Base-by-base conservation (phyloP, 1,140 invertebrate species). In the Lineus longissimus region DNA sequence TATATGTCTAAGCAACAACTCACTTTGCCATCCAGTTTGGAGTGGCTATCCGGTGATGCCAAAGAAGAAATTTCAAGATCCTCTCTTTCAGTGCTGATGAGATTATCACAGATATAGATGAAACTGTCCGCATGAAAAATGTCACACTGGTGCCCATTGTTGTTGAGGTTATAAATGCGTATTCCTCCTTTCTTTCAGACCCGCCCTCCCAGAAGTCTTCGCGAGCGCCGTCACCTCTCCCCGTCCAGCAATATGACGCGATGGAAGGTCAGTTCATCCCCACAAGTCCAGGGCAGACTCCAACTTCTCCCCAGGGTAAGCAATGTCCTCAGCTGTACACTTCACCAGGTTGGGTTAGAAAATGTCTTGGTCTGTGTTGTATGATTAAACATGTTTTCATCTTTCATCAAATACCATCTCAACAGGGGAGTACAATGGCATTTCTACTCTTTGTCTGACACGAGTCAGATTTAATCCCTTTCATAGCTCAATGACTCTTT, bases 221-320 rank as follows among this genome's bases (percentile, higher is more conserved):
- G 2, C 66, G 81, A 56, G 79, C 73, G 15, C 76, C 79, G 22
- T 82, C 82, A 51, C 81, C 82, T 40, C 66, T 81, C 27, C 70
- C 76, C 45, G 73, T 63, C 41, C 74, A 73, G 51, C 73, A 73
- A 11, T 76, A 77, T 71, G 82, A 83, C 75, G 77, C 76, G 19
- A 69, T 83, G 67, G 82, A 83, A 63, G 82, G 82, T n/a, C 80
- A 82, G 62, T 82, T 81, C 66, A 66, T 72, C 41, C 69, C 73
- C 47, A 64, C 55, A 22, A 62, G 31, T 15, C 36, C 59, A 55
- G 19, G 27, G 51, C 41, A 25, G 25, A 19, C 13, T 59, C 51
- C 55, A 30, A 55, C 40, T 13, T 30, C 27, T 56, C 51, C 15
- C 45, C 61, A 54, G 40, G 59, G 22, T 36, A 27, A 57, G 55